Base-by-base conservation (phyloP, 2,888 invertebrate species). In the Litoditis marina region DNA sequence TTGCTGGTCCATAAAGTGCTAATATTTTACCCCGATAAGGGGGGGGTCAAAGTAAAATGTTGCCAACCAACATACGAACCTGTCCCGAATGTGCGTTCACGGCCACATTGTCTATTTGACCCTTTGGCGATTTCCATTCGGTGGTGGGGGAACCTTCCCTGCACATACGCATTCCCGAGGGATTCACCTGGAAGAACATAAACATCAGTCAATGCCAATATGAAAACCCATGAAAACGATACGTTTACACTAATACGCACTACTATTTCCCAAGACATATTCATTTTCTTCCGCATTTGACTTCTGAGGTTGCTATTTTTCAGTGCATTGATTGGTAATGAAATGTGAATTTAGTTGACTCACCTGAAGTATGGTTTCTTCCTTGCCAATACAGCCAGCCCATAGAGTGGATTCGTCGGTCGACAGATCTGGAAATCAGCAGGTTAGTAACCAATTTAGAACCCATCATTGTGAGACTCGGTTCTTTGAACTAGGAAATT, bases 331-430 rank as follows among this genome's bases (percentile, higher is more conserved):
- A n/a, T n/a, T n/a, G n/a, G n/a, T n/a, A n/a, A n/a, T n/a, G n/a
- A n/a, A 61, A 5, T 22, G 11, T 22, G 36, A 2, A n/a, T 39
- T 19, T 1, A 16, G 46, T 50, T n/a, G n/a, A n/a, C 2, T 53
- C 3, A 77, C 70, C 56, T 76, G 76, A 16, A 76, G 60, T 16
- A 76, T 34, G 30, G 36, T 39, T 19, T 61, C 46, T 2, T 57
- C 57, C 1, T 59, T 63, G 22, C 59, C 63, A 2, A 70, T 25
- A 39, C 58, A 95, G 1, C 92, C 91, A 64, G 94, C 94, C 82
- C 89, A 92, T 83, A 95, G 92, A 0, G 96, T 94, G 84, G 95
- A 94, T 75, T 92, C 89, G 79, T 92, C 92, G 2, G 91, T 89
- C 30, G 92, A 88, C 83, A 96, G 93, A 0, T 95, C 95, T 59